A percentile compares a stretch with the other conserved stretches of the same genome.
Evolutionary conservation across 1,140 invertebrate species (phyloP).

Genomic region (Drosophila lacertosa): DNA sequence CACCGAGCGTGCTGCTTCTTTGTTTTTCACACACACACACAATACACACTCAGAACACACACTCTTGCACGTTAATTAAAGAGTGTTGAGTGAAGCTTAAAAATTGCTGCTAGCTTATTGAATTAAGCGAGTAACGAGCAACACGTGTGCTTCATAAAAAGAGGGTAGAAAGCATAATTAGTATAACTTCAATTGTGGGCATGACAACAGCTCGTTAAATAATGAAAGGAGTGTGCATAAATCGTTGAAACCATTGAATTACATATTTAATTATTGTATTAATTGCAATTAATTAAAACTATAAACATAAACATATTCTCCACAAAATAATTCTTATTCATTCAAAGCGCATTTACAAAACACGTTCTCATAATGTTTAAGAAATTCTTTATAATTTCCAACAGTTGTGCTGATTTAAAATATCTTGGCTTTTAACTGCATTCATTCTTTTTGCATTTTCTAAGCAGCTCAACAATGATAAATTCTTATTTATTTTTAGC

Average conservation of each 20-base stretch:
- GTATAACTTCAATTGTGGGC: not conserved
- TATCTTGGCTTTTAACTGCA: not conserved
- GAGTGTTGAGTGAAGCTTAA: conserved; percentile 42
- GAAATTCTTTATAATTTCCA: not conserved
- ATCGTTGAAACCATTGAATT: too few species aligned
- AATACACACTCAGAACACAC: conserved; percentile 33
- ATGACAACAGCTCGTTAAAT: not conserved
- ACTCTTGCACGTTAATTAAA: conserved; percentile 42
- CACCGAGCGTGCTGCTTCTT: conserved; percentile 19
- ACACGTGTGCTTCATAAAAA: not conserved
- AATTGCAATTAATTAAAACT: too few species aligned
- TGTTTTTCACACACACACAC: conserved; percentile 57
- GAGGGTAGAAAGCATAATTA: conserved; percentile 6
- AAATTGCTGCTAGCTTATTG: conserved; percentile 36
- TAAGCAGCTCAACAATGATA: conserved; percentile 11
- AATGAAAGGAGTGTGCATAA: too few species aligned
- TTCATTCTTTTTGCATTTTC: conserved; percentile 1
- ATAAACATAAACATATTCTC: too few species aligned
- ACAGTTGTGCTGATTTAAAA: not conserved
- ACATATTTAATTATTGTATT: too few species aligned
- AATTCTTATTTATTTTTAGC: conserved; percentile 24
- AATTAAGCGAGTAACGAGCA: conserved; percentile 55
- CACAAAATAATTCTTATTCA: too few species aligned
- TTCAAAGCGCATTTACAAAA: too few species aligned
- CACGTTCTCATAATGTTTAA: too few species aligned